Conservation (phyloP, 1,140 invertebrate genomes). For the Aphis craccivora region DNA sequence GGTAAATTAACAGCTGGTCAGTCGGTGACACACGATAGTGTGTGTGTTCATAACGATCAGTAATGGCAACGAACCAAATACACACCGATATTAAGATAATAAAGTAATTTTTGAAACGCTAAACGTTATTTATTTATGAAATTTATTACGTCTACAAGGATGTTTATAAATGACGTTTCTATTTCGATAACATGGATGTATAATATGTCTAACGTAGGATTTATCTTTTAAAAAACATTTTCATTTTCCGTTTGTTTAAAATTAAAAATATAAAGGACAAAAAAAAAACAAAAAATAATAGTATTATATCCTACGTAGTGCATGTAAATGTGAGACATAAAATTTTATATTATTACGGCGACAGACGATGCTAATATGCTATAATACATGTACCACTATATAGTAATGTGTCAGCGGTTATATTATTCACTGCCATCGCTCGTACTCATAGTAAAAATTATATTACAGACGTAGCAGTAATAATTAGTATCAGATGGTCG, state of each 20-base stretch:
- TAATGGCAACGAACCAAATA: constrained; percentile 32
- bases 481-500: constrained; percentile 21
- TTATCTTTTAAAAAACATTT: constrained; percentile 19
- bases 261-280: constrained; percentile 2
- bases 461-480: constrained; percentile 46
- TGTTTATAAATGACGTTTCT: constrained; percentile 33
- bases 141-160: constrained; percentile 5
- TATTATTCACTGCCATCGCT: constrained; percentile 51
- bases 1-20: constrained; percentile 51
- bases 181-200: constrained; percentile 7
- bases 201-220: not conserved
- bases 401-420: constrained; percentile 34
- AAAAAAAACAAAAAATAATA: constrained; percentile 28
- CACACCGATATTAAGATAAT: not conserved
- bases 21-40: constrained; percentile 39
- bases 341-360: constrained; percentile 43
- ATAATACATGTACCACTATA: not conserved
- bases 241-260: not conserved
- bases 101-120: constrained; percentile 16
- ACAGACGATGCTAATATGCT: constrained; percentile 42
- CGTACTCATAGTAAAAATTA: constrained; percentile 43
- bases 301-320: not conserved
- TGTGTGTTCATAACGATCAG: not conserved
- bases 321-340: not conserved
- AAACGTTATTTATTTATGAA: constrained; percentile 1